These are phyloP conservation scores for Agrochola lychnidis DNA, from an alignment of 2,888 invertebrate species.

Conservation along the genomic window DNA sequence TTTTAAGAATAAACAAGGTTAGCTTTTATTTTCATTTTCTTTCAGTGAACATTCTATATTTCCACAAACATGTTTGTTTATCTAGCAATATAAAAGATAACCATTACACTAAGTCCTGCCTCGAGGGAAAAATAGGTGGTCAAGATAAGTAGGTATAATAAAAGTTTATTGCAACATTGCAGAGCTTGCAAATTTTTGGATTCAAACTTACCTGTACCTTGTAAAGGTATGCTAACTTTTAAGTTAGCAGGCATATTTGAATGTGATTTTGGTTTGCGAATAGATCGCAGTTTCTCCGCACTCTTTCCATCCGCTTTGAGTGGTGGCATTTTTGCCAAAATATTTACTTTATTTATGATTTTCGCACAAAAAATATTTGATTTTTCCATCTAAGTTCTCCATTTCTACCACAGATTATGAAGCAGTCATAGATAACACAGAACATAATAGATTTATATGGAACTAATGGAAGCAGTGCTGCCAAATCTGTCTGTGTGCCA, in stretches of 20 bases:
- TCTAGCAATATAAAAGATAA: neutral
- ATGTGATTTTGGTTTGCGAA: conserved; percentile 62
- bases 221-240: conserved; percentile 67
- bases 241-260: conserved; percentile 66
- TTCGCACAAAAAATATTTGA: conserved; percentile 6
- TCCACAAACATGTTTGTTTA: neutral
- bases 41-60: neutral
- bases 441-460: too few species aligned
- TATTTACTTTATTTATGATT: neutral
- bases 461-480: too few species aligned
- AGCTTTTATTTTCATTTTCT: neutral
- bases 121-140: neutral
- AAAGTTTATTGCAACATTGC: conserved; percentile 14
- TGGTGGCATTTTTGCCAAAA: conserved; percentile 61
- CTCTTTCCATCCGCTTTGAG: conserved; percentile 49
- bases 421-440: too few species aligned
- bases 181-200: conserved; percentile 36
- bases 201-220: conserved; percentile 55
- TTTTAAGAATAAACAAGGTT: neutral
- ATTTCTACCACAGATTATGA: conserved; percentile 1
- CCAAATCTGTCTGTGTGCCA: too few species aligned
- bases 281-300: conserved; percentile 25
- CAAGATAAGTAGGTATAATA: neutral
- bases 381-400: conserved; percentile 1
- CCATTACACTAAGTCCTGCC: neutral